Evolutionary conservation across 2,797 vertebrate genomes (phyloP).

Genomic region (Crocodylus rhombifer): DNA sequence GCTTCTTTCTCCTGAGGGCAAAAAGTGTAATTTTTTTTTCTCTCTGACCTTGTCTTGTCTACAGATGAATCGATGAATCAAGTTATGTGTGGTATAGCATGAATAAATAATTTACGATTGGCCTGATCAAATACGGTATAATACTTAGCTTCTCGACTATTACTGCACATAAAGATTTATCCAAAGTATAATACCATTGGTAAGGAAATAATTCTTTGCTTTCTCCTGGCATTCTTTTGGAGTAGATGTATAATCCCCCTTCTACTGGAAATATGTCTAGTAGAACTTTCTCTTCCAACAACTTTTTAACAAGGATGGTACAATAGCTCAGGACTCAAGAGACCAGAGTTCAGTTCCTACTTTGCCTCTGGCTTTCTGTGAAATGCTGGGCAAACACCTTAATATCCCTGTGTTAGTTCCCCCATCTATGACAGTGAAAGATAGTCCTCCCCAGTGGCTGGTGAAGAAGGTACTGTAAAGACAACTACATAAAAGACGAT

Average conservation of each 20-base stretch:
- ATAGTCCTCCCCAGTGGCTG: not conserved
- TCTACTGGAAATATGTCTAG: constrained; percentile 23
- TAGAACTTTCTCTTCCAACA: constrained; percentile 1
- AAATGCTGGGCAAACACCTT: not conserved
- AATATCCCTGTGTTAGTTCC: not conserved
- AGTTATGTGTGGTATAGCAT: constrained; percentile 80
- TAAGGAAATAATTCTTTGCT: constrained; percentile 54
- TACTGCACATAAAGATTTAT: constrained; percentile 77
- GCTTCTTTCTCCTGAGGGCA: constrained; percentile 74
- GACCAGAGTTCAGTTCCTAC: not conserved
- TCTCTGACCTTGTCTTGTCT: constrained; percentile 82
- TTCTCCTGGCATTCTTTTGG: constrained; percentile 1
- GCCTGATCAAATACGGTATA: constrained; percentile 81
- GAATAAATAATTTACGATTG: constrained; percentile 82
- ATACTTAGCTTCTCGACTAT: constrained; percentile 71
- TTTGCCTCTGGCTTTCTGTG: not conserved
- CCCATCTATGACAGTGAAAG: not conserved
- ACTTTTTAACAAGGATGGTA: constrained; percentile 9
- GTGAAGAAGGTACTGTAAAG: not conserved
- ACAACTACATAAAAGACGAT: not conserved
- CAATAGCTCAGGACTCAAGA: not conserved
- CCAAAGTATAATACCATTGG: constrained; percentile 64
- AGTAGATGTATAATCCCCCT: not conserved
- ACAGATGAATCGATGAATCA: constrained; percentile 82
- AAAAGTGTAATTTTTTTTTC: constrained; percentile 79